phyloP scores from a whole-genome alignment of 2,113 vertebrate species.

The Vimba vimba region DNA sequence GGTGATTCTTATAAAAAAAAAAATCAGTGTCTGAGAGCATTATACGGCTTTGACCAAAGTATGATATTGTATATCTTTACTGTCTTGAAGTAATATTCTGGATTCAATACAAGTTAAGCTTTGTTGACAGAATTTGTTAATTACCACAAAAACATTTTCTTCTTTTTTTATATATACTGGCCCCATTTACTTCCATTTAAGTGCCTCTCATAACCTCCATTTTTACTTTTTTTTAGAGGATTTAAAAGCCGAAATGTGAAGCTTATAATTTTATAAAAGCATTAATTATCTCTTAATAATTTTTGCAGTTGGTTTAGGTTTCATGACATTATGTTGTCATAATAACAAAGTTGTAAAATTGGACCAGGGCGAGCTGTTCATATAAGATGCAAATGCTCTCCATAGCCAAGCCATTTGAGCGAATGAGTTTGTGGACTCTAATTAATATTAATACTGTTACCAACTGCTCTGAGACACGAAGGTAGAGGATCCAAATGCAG shows the following conservation, averaged over 20 bases:
- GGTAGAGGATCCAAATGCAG: too few species aligned
- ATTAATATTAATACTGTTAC: too few species aligned
- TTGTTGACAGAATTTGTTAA: background rate
- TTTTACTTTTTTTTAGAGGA: background rate
- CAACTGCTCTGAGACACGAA: too few species aligned
- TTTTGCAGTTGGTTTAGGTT: background rate
- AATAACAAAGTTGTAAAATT: background rate
- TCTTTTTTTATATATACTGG: too few species aligned
- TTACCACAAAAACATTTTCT: background rate
- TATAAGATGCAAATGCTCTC: too few species aligned
- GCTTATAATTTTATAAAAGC: background rate
- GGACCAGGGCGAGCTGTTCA: background rate
- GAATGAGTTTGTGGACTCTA: too few species aligned
- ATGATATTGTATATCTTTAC: background rate
- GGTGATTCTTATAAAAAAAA: slow-evolving; percentile 12
- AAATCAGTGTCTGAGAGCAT: slow-evolving; percentile 21
- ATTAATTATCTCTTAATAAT: background rate
- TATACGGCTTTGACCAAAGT: slow-evolving; percentile 11
- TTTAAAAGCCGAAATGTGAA: background rate
- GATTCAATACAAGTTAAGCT: background rate
- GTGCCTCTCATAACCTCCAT: too few species aligned
- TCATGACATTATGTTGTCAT: background rate
- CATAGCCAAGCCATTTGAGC: too few species aligned
- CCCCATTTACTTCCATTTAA: too few species aligned
- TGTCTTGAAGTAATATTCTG: background rate